Evolutionary conservation across 2,113 vertebrate genomes (phyloP), one percentile per base, ranked within the genome.

Genomic region (Sinocyclocheilus grahami): DNA sequence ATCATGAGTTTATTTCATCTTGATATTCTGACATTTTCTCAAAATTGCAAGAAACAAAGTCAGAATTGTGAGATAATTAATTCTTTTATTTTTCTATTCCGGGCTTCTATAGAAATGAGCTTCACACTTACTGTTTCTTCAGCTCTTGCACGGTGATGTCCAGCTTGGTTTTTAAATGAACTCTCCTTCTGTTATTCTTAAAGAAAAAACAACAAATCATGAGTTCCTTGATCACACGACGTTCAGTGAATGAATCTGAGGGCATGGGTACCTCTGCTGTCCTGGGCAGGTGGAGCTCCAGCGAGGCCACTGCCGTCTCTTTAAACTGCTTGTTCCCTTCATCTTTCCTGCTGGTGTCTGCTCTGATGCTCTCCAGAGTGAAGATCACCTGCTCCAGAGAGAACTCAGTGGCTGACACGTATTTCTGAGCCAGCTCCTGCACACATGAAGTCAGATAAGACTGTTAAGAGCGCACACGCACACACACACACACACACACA

Each of bases 231-330:
- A 37, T 4, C 37, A 37, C 4, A 37, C 37, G 37, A 37, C 4
- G 27, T 27, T 27, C 27, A 4, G 37, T 5, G 37, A 37, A 5
- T 37, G 37, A 37, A 37, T 37, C 0, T 65, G 55, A 20, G 77
- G 1, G 46, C 12, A n/a, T 71, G 14, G 11, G 22, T 53, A 92
- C 89, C 93, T 93, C 89, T 74, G 42, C 0, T 7, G 89, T 90
- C 72, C 83, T 86, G 7, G 98, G 96, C 83, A 99, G 92, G 82
- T 95, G 94, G 11, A 99, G 93, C 89, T 98, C 96, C 67, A 99
- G 93, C 0, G 96, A 96, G 0, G 98, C 97, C 81, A 99, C 91
- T 2, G 94, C 94, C 0, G 95, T 98, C 67, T 96, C 92, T 86
- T 91, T 96, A 81, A 94, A 99, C 14, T 93, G 93, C 86, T 95